Percentiles rank a stretch among this genome's conserved stretches.
Conservation (phyloP, 2,888 invertebrate species). For the Euplagia quadripunctaria region DNA sequence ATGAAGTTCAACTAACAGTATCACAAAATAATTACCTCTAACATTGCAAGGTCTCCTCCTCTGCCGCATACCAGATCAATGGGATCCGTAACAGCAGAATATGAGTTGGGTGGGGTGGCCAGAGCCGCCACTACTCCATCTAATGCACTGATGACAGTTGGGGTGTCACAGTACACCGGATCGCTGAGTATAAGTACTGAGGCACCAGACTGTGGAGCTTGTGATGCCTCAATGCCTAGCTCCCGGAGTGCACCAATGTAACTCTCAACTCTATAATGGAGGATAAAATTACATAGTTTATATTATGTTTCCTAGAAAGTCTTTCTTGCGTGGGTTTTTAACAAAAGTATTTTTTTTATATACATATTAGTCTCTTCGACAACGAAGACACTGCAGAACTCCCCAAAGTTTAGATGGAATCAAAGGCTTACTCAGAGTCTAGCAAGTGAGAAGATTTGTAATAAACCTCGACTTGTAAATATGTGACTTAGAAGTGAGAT, state of each 20-base stretch:
- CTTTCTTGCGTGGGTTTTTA: too few species aligned
- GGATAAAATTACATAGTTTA: not conserved
- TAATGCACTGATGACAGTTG: slow-evolving; percentile 71
- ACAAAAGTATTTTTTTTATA: too few species aligned
- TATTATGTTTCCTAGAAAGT: too few species aligned
- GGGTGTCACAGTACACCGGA: slow-evolving; percentile 87
- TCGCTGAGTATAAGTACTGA: slow-evolving; percentile 79
- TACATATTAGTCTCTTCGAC: too few species aligned
- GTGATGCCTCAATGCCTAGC: slow-evolving; percentile 88
- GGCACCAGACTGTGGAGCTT: slow-evolving; percentile 70
- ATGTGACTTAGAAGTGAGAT: too few species aligned
- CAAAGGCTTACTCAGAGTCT: too few species aligned
- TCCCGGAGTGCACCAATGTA: slow-evolving; percentile 90
- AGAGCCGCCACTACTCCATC: slow-evolving; percentile 82
- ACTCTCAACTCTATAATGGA: slow-evolving; percentile 85
- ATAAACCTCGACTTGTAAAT: too few species aligned
- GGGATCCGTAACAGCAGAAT: slow-evolving; percentile 92
- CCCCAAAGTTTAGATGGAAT: too few species aligned
- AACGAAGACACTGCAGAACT: too few species aligned
- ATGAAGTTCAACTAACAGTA: not conserved
- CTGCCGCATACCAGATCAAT: slow-evolving; percentile 93
- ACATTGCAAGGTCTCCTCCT: slow-evolving; percentile 92
- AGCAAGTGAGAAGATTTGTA: too few species aligned
- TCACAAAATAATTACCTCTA: slow-evolving; percentile 85
- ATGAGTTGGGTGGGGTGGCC: slow-evolving; percentile 94